Base-by-base conservation (phyloP, 2,888 invertebrate species). In the Plebejus argus region DNA sequence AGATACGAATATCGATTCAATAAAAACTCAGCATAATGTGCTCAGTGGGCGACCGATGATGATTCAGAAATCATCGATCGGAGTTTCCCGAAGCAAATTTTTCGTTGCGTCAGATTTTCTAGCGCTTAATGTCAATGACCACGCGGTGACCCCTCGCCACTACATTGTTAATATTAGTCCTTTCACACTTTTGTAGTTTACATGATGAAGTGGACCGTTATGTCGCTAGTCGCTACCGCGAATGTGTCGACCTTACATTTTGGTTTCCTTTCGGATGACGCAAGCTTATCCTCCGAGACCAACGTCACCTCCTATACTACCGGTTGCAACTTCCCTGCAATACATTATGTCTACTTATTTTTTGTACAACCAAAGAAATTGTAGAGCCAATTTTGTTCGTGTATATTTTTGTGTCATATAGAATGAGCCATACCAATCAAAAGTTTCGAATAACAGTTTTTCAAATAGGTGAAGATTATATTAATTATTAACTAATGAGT, bases 201-300 rank as follows among this genome's bases (percentile, higher is more conserved):
- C 74, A 53, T 15, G 53, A 53, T 49, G 49, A 23, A 53, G 28
- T 6, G 15, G 15, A 20, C 74, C 74, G 74, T 74, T 76, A 76
- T 15, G 23, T 15, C 45, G 66, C 66, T 77, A 56, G 23, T 15
- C 45, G 66, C 66, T 77, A 56, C 71, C 33, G 33, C 71, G 20
- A 56, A 77, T 78, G 77, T 79, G 71, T 78, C 83, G 90, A 87
- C 89, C 90, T 91, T 88, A 88, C 84, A 84, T 88, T 87, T 88
- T 86, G 85, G 87, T 85, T 83, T 81, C 83, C 83, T 84, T 87
- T 87, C 84, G 83, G 79, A 81, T 91, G 89, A 91, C 91, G 90
- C 91, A 87, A 91, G 78, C 81, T 84, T 86, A 85, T 86, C 84
- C 84, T 86, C 85, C 83, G 85, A 88, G 88, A 88, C 76, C 78